These are phyloP conservation scores for Eubasilissa splendida DNA, from an alignment of 2,888 invertebrate genomes.

Conservation along the genomic window DNA sequence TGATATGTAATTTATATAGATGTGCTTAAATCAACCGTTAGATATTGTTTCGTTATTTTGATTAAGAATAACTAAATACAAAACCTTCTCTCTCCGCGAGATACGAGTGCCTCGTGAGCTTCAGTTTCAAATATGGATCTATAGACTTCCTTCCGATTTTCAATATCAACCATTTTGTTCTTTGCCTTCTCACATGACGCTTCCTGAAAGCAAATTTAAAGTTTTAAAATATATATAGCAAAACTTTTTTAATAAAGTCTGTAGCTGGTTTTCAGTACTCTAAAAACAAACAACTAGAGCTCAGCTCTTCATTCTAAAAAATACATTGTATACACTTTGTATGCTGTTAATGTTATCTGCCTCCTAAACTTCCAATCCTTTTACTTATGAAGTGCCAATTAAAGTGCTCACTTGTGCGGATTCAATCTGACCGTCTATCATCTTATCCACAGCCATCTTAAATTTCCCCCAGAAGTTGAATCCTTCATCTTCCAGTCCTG, in stretches of 20 bases:
- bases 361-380: no score
- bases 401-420: constrained; percentile 72
- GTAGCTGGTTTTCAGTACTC: no score
- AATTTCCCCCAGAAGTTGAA: constrained; percentile 98
- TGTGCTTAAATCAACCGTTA: no score
- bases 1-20: no score
- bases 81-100: constrained; percentile 85
- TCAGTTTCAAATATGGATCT: constrained; percentile 90
- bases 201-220: constrained; percentile 65
- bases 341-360: no score
- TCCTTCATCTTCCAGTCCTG: constrained; percentile 87
- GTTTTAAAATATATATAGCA: not conserved
- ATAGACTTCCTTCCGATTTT: constrained; percentile 87
- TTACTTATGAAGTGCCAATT: no score
- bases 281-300: no score
- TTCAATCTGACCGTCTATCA: constrained; percentile 79
- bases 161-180: constrained; percentile 81
- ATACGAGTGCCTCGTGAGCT: constrained; percentile 87
- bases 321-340: no score
- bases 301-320: no score
- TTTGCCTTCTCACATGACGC: constrained; percentile 77
- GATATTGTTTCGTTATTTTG: no score
- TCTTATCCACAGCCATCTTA: constrained; percentile 79
- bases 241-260: no score
- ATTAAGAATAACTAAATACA: not conserved